Conservation (phyloP, 2,797 vertebrate species). For the Netta rufina region DNA sequence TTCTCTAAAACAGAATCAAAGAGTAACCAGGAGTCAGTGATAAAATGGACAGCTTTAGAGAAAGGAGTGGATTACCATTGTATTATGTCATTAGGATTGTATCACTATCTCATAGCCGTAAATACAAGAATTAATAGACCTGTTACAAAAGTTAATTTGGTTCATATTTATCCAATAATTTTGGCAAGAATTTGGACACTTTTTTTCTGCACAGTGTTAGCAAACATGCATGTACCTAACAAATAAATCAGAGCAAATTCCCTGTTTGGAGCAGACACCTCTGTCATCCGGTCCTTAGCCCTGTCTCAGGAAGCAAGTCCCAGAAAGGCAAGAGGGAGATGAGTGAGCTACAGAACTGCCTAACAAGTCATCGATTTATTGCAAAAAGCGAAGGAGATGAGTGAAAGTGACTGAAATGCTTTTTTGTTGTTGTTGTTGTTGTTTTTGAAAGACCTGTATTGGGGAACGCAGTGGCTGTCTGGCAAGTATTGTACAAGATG, state of each 20-base stretch:
- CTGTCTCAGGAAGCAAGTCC: background rate
- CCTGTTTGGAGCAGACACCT: background rate
- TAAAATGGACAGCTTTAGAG: background rate
- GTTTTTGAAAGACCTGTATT: background rate
- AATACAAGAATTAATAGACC: background rate
- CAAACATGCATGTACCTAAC: background rate
- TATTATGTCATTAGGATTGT: background rate
- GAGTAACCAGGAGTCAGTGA: background rate
- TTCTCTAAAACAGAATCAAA: background rate
- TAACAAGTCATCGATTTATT: slow-evolving; percentile 11
- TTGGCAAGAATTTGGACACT: background rate
- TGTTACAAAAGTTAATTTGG: background rate
- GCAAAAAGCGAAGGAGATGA: background rate
- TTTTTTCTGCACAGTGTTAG: background rate
- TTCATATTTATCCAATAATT: background rate
- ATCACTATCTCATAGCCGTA: background rate
- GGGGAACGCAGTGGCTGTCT: background rate
- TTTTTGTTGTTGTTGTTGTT: background rate
- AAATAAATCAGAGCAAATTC: background rate
- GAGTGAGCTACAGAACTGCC: background rate
- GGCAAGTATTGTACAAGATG: slow-evolving; percentile 35
- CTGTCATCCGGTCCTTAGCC: background rate
- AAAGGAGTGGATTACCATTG: background rate
- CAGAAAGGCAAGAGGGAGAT: background rate
- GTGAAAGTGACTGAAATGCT: background rate